A percentile compares a stretch with the other conserved stretches of the same genome.
These are phyloP conservation scores for Eristalis tenax DNA, from an alignment of 2,888 invertebrate genomes.

Conservation along the genomic window DNA sequence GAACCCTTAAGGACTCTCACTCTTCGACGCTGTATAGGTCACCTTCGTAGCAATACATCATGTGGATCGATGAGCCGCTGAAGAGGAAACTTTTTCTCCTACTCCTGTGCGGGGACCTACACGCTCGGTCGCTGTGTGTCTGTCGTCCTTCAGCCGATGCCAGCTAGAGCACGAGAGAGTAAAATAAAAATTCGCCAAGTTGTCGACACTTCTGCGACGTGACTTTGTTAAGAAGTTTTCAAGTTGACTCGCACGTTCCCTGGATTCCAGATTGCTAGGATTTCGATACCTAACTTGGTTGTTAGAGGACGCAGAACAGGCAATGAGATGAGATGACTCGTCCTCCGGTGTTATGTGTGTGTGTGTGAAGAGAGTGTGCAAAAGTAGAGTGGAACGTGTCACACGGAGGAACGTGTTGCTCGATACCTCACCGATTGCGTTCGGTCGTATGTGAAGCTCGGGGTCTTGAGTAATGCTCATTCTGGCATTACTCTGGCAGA, in stretches of 20 bases:
- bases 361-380: slow-evolving; percentile 17
- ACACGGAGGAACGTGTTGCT: slow-evolving; percentile 60
- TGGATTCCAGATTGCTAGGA: slow-evolving; percentile 71
- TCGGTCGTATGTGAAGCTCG: slow-evolving; percentile 25
- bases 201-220: slow-evolving; percentile 71
- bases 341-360: not conserved
- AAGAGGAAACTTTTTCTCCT: slow-evolving; percentile 36
- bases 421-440: not conserved
- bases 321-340: slow-evolving; percentile 10
- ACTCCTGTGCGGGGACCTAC: not conserved
- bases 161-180: slow-evolving; percentile 40
- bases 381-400: slow-evolving; percentile 59
- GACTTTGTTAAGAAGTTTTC: slow-evolving; percentile 72
- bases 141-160: slow-evolving; percentile 1
- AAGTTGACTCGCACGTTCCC: slow-evolving; percentile 70
- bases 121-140: not conserved
- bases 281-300: slow-evolving; percentile 62
- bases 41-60: slow-evolving; percentile 66
- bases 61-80: slow-evolving; percentile 66
- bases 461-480: slow-evolving; percentile 57
- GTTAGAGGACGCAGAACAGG: slow-evolving; percentile 14
- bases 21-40: slow-evolving; percentile 40
- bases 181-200: slow-evolving; percentile 62
- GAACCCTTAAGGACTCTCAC: slow-evolving; percentile 45
- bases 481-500: slow-evolving; percentile 5